phyloP scores from a whole-genome alignment of 1,140 invertebrate genomes.

The Carposina sasakii region DNA sequence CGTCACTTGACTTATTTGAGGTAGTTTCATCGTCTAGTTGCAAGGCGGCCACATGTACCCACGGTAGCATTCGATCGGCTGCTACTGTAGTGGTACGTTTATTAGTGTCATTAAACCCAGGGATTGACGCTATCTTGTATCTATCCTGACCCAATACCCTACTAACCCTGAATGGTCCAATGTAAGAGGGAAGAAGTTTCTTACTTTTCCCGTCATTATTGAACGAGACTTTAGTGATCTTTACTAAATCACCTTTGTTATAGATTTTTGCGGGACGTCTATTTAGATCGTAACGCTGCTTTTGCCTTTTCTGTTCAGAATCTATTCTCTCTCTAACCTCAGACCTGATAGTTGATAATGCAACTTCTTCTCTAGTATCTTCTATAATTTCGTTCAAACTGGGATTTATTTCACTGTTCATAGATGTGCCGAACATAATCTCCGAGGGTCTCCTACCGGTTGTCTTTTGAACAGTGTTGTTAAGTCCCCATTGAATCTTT shows the following conservation, averaged over 20 bases:
- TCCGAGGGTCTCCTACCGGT: not conserved
- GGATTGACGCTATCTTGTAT: constrained; percentile 2
- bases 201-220: constrained; percentile 4
- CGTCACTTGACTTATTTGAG: not conserved
- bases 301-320: constrained; percentile 3
- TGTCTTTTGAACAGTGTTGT: not conserved
- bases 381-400: constrained; percentile 4
- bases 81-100: constrained; percentile 7
- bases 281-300: constrained; percentile 1
- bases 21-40: not conserved
- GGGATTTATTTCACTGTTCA: constrained; percentile 5
- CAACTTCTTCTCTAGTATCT: not conserved
- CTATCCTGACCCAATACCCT: constrained; percentile 4
- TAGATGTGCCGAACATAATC: constrained; percentile 2
- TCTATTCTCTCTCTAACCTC: constrained; percentile 9
- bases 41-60: constrained; percentile 2
- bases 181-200: constrained; percentile 6
- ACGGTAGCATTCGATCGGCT: constrained; percentile 7
- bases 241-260: constrained; percentile 4
- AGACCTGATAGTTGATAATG: not conserved
- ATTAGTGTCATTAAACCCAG: not conserved
- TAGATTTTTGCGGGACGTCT: constrained; percentile 4
- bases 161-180: constrained; percentile 1
- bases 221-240: constrained; percentile 2
- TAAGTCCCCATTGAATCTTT: constrained; percentile 1